Base-by-base conservation (phyloP, 2,113 vertebrate genomes). In the Synchiropus splendidus region DNA sequence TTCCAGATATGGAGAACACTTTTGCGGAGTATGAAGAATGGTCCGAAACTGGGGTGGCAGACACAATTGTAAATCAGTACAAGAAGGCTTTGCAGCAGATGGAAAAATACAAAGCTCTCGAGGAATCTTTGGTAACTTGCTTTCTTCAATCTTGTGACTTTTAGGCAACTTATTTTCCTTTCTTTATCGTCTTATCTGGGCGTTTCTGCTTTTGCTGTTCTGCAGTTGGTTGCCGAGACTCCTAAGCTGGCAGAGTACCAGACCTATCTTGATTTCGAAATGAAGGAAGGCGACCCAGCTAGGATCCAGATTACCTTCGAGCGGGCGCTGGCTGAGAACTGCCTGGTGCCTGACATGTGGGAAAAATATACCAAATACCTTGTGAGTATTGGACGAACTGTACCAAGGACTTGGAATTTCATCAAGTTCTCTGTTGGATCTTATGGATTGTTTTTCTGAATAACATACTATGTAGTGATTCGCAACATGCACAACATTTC, bases 321-420 rank as follows among this genome's bases (percentile, higher is more conserved):
- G 80, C 88, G 94, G 2, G 84, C 95, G 18, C 67, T 99, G 72
- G 89, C 82, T 0, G 95, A 99, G 70, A 99, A 99, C 82, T 99
- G 95, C 78, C 86, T 99, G 1, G 94, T 97, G 27, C 92, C 94
- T 8, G 94, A 99, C 70, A 85, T 99, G 43, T 99, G 95, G 95
- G 85, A 88, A 5, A 91, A 88, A 51, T 97, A 88, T 79, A 92
- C 87, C 42, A 85, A 78, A 9, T 99, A 96, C 60, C 83, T 99
- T 76, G 95, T 97, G 84, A 97, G 92, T 72, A 48, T 12, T 31
- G 14, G 9, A 5, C 3, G 0, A 11, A 33, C 10, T 37, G 6
- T 2, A 15, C 12, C 12, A 10, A 5, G 11, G 13, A 15, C 16
- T 15, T 37, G 8, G 14, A 37, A 37, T 10, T 4, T 37, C 3